These are phyloP conservation scores for Stigmatopora argus DNA, from an alignment of 2,113 vertebrate genomes.

Conservation along the genomic window DNA sequence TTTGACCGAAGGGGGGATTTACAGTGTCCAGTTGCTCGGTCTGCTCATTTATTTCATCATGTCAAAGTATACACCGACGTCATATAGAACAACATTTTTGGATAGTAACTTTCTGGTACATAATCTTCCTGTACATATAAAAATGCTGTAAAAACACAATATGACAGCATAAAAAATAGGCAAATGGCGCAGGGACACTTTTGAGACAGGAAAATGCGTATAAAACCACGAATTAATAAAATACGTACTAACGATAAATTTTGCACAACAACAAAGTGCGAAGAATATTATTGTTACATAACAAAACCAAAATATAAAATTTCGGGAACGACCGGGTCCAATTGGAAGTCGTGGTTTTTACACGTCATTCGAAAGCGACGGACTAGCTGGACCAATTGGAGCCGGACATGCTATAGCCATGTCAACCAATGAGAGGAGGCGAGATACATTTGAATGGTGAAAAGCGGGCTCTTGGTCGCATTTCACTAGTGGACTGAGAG, in stretches of 20 bases:
- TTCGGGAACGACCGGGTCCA: conserved; percentile 16
- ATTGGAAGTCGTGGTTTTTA: background rate
- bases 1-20: conserved; percentile 63
- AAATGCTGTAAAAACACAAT: background rate
- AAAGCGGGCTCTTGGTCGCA: conserved; percentile 45
- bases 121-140: background rate
- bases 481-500: conserved; percentile 60
- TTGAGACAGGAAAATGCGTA: background rate
- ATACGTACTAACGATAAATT: background rate
- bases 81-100: background rate
- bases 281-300: background rate
- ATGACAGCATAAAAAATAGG: background rate
- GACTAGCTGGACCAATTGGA: conserved; percentile 29
- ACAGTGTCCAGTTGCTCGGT: conserved; percentile 46
- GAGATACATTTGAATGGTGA: conserved; percentile 55
- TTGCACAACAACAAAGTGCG: background rate
- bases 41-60: conserved; percentile 50
- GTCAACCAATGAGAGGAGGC: conserved; percentile 49
- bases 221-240: background rate
- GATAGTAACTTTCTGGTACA: background rate
- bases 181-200: background rate
- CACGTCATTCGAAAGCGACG: conserved; percentile 17
- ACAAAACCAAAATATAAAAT: too few species aligned
- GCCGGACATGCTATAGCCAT: fast-evolving
- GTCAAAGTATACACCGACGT: background rate